These are phyloP conservation scores for Leucoptera coffeella DNA, from an alignment of 2,888 invertebrate genomes.

Conservation along the genomic window DNA sequence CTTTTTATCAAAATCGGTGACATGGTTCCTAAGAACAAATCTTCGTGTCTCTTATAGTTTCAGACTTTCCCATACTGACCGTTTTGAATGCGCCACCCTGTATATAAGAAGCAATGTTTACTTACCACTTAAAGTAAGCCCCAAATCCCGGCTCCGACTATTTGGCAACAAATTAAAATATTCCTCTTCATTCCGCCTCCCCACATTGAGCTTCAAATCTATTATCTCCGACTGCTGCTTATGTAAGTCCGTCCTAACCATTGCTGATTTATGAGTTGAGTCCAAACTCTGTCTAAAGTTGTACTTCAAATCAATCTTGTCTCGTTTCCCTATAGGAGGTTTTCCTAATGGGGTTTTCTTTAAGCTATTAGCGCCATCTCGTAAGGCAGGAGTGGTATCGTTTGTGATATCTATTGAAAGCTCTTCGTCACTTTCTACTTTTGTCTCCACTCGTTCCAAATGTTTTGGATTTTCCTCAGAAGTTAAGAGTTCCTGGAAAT, in stretches of 20 bases:
- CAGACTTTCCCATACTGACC: too few species aligned
- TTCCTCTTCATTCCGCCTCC: constrained; percentile 29
- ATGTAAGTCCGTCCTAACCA: constrained; percentile 29
- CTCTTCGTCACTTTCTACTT: constrained; percentile 48
- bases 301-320: constrained; percentile 26
- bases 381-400: not conserved
- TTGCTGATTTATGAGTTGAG: constrained; percentile 26
- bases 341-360: constrained; percentile 27
- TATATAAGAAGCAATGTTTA: too few species aligned
- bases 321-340: constrained; percentile 31
- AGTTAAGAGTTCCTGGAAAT: constrained; percentile 38
- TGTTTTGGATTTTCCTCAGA: constrained; percentile 43
- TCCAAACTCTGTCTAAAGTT: constrained; percentile 32
- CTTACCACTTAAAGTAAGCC: constrained; percentile 42
- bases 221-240: constrained; percentile 43
- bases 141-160: too few species aligned
- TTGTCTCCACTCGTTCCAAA: constrained; percentile 38
- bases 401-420: constrained; percentile 39
- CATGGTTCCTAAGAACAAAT: too few species aligned
- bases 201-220: constrained; percentile 37
- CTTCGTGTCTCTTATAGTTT: too few species aligned
- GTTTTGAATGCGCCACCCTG: too few species aligned
- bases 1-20: too few species aligned
- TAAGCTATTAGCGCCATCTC: constrained; percentile 10
- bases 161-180: constrained; percentile 24